phyloP scores from a whole-genome alignment of 2,113 vertebrate species.

The Baryphthengus martii region DNA sequence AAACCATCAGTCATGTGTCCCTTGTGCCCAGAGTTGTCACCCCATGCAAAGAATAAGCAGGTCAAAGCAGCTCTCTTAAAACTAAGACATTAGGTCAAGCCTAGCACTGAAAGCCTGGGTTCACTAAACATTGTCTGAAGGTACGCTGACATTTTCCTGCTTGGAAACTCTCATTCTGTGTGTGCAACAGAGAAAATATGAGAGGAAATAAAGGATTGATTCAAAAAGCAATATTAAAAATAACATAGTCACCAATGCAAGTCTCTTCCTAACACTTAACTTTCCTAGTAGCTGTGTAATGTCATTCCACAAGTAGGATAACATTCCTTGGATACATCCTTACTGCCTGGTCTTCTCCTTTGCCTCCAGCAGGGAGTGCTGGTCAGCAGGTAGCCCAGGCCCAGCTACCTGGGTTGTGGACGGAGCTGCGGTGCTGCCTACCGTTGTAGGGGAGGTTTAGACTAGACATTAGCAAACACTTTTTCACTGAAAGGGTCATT shows the following conservation, averaged over 20 bases:
- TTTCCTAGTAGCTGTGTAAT: background rate
- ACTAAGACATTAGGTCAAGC: background rate
- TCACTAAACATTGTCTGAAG: background rate
- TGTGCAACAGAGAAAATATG: background rate
- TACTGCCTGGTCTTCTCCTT: background rate
- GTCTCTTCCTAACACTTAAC: background rate
- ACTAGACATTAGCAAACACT: too few relatives aligned
- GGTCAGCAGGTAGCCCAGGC: background rate
- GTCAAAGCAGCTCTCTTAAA: conserved; percentile 10
- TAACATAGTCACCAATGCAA: background rate
- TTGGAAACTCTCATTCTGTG: background rate
- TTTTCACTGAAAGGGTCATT: too few relatives aligned
- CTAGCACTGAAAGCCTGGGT: background rate
- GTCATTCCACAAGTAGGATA: background rate
- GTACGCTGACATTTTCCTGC: background rate
- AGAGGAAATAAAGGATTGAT: background rate
- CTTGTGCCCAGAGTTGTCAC: conserved; percentile 2
- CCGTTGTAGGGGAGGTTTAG: too few relatives aligned
- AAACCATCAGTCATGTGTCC: conserved; percentile 42
- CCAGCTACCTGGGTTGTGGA: fast-evolving
- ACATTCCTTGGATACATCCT: background rate
- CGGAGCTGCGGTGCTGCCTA: background rate
- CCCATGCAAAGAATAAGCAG: background rate
- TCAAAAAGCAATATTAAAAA: background rate
- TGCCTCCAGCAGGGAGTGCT: background rate